These are phyloP conservation scores for Schizothorax lantsangensis DNA, from an alignment of 2,797 vertebrate genomes.

Conservation along the genomic window DNA sequence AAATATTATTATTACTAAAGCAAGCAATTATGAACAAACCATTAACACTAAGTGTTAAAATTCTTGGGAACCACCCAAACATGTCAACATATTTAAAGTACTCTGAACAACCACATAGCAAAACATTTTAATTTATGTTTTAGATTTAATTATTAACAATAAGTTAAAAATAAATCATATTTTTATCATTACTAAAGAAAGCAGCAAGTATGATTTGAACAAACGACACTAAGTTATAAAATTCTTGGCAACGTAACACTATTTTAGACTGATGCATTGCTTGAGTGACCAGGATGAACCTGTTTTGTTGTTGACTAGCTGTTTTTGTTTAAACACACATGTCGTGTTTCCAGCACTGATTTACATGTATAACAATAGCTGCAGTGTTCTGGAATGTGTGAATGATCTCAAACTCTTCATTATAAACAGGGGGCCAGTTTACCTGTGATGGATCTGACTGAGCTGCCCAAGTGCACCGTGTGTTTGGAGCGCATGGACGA, in stretches of 20 bases:
- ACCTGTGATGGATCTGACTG: conserved; percentile 96
- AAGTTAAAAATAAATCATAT: not conserved
- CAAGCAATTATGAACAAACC: not conserved
- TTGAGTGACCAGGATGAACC: not conserved
- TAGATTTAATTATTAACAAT: not conserved
- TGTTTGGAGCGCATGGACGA: conserved; percentile 99
- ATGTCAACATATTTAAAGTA: not conserved
- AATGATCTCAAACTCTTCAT: not conserved
- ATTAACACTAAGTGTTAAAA: not conserved
- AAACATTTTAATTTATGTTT: too few relatives aligned
- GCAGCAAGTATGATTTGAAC: not conserved
- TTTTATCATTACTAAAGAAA: not conserved
- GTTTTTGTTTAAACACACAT: not conserved
- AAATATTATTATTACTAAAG: too few relatives aligned
- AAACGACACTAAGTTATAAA: not conserved
- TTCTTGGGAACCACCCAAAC: not conserved
- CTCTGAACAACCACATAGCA: not conserved
- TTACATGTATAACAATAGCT: conserved; percentile 5
- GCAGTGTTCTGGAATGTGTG: conserved; percentile 13
- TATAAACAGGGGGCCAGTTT: conserved; percentile 89
- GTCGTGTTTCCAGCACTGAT: not conserved
- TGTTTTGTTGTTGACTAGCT: conserved; percentile 22
- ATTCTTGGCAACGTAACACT: too few relatives aligned
- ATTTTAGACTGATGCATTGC: not conserved
- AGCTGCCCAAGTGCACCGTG: conserved; percentile 96